Percentiles rank a stretch among this genome's conserved stretches.
Conservation (phyloP, 2,797 vertebrate species). For the Rhinatrema bivittatum region DNA sequence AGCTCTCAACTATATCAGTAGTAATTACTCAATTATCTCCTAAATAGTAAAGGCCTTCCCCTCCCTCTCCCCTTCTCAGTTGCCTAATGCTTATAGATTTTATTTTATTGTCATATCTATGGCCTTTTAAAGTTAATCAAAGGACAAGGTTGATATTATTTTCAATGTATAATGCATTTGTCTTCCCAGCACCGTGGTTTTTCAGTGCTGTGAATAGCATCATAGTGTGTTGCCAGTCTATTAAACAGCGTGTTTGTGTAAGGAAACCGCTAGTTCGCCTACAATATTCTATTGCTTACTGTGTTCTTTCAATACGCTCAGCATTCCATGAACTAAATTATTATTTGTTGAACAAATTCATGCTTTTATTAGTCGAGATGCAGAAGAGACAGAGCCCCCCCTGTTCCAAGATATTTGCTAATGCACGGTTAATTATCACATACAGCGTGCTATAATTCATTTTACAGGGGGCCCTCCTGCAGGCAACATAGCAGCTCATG, state of each 20-base stretch:
- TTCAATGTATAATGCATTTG: constrained; percentile 73
- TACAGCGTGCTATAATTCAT: constrained; percentile 79
- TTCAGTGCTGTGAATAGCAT: constrained; percentile 61
- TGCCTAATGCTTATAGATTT: constrained; percentile 21
- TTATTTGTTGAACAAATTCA: constrained; percentile 81
- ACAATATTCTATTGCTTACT: constrained; percentile 69
- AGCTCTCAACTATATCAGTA: constrained; percentile 26
- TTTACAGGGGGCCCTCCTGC: constrained; percentile 73
- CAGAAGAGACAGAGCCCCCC: constrained; percentile 69
- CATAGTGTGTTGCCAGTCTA: constrained; percentile 64
- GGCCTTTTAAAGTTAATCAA: constrained; percentile 58
- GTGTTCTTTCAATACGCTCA: constrained; percentile 66
- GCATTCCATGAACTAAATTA: constrained; percentile 72
- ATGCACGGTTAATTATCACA: constrained; percentile 79
- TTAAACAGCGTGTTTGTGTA: constrained; percentile 71
- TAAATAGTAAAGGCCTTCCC: constrained; percentile 36
- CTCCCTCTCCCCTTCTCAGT: no score
- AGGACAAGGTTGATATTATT: constrained; percentile 68
- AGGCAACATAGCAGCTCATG: constrained; percentile 72
- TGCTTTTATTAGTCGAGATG: constrained; percentile 77
- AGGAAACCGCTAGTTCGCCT: constrained; percentile 64
- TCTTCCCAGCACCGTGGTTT: constrained; percentile 64
- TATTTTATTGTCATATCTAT: constrained; percentile 59
- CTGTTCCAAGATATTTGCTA: constrained; percentile 75
- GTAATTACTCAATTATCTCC: constrained; percentile 38